These are phyloP conservation scores for Chydorus sphaericus DNA, from an alignment of 2,888 invertebrate genomes.

Conservation along the genomic window DNA sequence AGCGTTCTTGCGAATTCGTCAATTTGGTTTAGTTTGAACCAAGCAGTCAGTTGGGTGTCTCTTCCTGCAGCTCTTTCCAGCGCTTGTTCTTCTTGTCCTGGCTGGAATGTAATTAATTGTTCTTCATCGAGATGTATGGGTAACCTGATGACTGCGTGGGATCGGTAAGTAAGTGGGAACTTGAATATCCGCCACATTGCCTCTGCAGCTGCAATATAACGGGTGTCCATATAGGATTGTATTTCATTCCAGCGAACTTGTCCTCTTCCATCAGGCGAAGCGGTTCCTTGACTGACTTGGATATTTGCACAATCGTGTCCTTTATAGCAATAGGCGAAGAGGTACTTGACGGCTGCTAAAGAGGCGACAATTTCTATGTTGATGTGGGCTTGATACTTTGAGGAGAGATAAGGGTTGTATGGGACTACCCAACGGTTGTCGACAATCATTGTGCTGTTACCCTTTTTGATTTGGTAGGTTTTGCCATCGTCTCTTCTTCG, in stretches of 20 bases:
- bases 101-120: conserved; percentile 15
- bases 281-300: background rate
- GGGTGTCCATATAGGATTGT: conserved; percentile 22
- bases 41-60: conserved; percentile 20
- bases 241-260: background rate
- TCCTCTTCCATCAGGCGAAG: background rate
- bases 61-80: background rate
- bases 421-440: conserved; percentile 27
- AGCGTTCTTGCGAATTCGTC: conserved; percentile 14
- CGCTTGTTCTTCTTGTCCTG: background rate
- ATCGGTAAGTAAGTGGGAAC: conserved; percentile 22
- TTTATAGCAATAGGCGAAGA: conserved; percentile 25
- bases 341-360: conserved; percentile 23
- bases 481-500: background rate
- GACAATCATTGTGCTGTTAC: conserved; percentile 15
- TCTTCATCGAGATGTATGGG: conserved; percentile 26
- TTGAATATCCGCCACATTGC: conserved; percentile 24
- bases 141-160: conserved; percentile 25
- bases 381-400: conserved; percentile 19
- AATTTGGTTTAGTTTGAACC: conserved; percentile 18
- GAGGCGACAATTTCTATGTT: conserved; percentile 23
- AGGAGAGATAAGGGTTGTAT: conserved; percentile 19
- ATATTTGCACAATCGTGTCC: conserved; percentile 20
- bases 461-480: conserved; percentile 25
- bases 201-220: conserved; percentile 25